phyloP scores from a whole-genome alignment of 37 sponge, comb jelly and placozoan species.

The Aplysina aerophoba region DNA sequence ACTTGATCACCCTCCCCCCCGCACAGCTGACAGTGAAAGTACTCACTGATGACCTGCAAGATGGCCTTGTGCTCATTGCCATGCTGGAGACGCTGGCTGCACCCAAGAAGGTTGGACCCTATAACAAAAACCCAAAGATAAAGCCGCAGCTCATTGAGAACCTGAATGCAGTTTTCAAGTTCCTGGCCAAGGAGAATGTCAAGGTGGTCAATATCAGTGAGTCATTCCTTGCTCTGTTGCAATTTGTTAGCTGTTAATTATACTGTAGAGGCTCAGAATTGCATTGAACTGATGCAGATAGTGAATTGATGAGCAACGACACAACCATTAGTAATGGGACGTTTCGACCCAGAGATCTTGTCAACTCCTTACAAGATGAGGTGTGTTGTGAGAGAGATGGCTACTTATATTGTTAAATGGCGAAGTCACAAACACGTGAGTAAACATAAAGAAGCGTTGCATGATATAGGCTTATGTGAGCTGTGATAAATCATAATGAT shows the following conservation, averaged over 20 bases:
- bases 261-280: too few relatives aligned
- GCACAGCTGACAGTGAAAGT: too few relatives aligned
- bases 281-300: too few relatives aligned
- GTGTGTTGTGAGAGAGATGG: slow-evolving; percentile 17
- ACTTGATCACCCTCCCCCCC: too few relatives aligned
- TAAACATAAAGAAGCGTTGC: too few relatives aligned
- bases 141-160: slow-evolving; percentile 85
- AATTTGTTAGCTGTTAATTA: too few relatives aligned
- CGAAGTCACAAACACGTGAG: too few relatives aligned
- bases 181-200: slow-evolving; percentile 67
- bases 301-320: too few relatives aligned
- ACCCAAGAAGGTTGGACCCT: slow-evolving; percentile 74
- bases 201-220: slow-evolving; percentile 92
- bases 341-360: background rate
- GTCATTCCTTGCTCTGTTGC: slow-evolving; percentile 26
- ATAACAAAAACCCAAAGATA: slow-evolving; percentile 66
- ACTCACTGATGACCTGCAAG: slow-evolving; percentile 77
- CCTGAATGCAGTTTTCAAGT: slow-evolving; percentile 62
- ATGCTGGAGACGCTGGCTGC: slow-evolving; percentile 83
- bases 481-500: too few relatives aligned
- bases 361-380: background rate
- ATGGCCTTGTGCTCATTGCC: slow-evolving; percentile 85
- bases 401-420: too few relatives aligned
- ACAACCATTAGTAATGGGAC: too few relatives aligned
- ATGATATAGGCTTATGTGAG: too few relatives aligned